Percentiles rank a stretch among this genome's conserved stretches.
Conservation (phyloP, 2,113 vertebrate species). For the Mola mola region DNA sequence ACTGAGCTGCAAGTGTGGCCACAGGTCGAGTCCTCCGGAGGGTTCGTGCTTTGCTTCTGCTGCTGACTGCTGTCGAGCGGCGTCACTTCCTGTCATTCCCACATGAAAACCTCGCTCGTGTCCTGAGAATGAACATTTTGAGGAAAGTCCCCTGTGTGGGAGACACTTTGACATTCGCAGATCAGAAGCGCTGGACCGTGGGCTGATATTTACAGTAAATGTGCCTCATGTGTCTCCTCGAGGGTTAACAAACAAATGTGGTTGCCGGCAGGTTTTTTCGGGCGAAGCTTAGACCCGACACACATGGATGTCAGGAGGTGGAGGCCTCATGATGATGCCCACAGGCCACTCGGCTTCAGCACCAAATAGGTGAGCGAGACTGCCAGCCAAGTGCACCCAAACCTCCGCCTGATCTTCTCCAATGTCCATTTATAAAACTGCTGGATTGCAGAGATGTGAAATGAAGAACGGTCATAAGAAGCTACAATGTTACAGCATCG, state of each 20-base stretch:
- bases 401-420: neutral
- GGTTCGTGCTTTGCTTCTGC: slow-evolving; percentile 32
- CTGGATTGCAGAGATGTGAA: too few relatives aligned
- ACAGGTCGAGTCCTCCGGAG: too few relatives aligned
- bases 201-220: slow-evolving; percentile 26
- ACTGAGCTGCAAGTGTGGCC: too few relatives aligned
- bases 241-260: neutral
- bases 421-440: accelerated
- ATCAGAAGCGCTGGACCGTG: slow-evolving; percentile 15
- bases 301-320: slow-evolving; percentile 61
- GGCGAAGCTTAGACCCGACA: slow-evolving; percentile 16
- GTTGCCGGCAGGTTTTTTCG: neutral
- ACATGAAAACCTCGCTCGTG: slow-evolving; percentile 3
- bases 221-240: too few relatives aligned
- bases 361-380: slow-evolving; percentile 61
- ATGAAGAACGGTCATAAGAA: too few relatives aligned
- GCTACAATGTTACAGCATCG: too few relatives aligned
- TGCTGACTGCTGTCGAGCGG: neutral
- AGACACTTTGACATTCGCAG: slow-evolving; percentile 12
- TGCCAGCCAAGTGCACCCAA: neutral
- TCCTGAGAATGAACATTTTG: slow-evolving; percentile 1
- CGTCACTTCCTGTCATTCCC: slow-evolving; percentile 24
- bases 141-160: slow-evolving; percentile 72
- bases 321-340: slow-evolving; percentile 69
- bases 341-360: slow-evolving; percentile 29